A percentile compares a stretch with the other conserved stretches of the same genome.
Conservation (phyloP, 1,140 invertebrate genomes). For the Samia ricini region DNA sequence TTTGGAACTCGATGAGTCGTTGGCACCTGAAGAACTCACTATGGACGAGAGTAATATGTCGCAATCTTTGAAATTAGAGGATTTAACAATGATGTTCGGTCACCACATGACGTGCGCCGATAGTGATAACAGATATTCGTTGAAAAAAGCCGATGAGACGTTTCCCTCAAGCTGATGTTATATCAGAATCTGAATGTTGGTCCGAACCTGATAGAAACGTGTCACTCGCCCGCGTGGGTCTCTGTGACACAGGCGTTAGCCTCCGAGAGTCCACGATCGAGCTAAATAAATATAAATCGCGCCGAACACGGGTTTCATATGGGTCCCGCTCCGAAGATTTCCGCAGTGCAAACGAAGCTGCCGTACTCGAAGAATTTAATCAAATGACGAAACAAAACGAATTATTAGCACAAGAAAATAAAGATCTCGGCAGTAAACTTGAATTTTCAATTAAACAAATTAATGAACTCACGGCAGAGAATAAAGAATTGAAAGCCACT, state of each 20-base stretch:
- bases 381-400: conserved; percentile 41
- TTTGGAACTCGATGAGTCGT: conserved; percentile 65
- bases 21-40: conserved; percentile 65
- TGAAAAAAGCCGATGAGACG: conserved; percentile 37
- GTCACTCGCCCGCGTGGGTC: conserved; percentile 86
- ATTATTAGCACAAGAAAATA: conserved; percentile 50
- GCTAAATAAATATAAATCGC: conserved; percentile 36
- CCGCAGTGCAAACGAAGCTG: conserved; percentile 43
- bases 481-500: conserved; percentile 42
- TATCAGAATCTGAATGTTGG: conserved; percentile 90
- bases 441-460: conserved; percentile 49
- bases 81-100: conserved; percentile 72
- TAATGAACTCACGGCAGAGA: conserved; percentile 49
- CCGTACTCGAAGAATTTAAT: conserved; percentile 47
- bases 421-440: conserved; percentile 49
- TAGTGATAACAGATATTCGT: conserved; percentile 38
- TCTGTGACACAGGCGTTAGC: conserved; percentile 71
- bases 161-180: conserved; percentile 66
- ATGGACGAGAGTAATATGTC: conserved; percentile 70
- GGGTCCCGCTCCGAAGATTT: conserved; percentile 63
- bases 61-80: conserved; percentile 66
- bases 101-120: conserved; percentile 62
- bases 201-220: conserved; percentile 90
- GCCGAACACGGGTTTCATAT: conserved; percentile 53
- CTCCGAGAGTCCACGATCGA: conserved; percentile 47